Base-by-base conservation (phyloP, 2,113 vertebrate species). In the Bos indicus region DNA sequence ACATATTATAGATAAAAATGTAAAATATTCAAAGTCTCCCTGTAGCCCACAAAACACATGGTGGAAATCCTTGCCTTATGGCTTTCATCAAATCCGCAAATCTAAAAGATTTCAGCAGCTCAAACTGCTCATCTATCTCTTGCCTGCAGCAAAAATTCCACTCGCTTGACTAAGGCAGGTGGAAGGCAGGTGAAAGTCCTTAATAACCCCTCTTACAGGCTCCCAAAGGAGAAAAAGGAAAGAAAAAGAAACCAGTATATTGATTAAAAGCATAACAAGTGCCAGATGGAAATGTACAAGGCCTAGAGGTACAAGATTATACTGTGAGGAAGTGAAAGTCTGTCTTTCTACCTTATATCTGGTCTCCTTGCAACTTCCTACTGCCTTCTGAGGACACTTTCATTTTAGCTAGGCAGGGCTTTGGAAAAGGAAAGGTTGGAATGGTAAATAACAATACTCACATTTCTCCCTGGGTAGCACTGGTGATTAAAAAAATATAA, bases 171-270 rank as follows among this genome's bases (percentile, higher is more conserved):
- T 52, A 67, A 87, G 71, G 62, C n/a, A 94, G 57, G 52, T 91
- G 16, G n/a, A 96, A 92, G 26, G 43, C 84, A 95, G 81, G 90
- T 96, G 64, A 81, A 62, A 97, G 25, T 64, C 77, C 54, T 94
- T 59, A 81, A 59, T 25, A 94, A 52, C 40, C 23, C 14, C 15
- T 91, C 62, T 90, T 88, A 36, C 0, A 56, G 48, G 1, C 4
- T 64, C 87, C 52, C 57, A 90, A 81, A 90, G 23, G 85, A 80
- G 43, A 54, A 71, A 30, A 82, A 19, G 46, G 77, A 96, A 77
- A 80, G 2, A 28, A 26, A 77, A 83, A 74, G 21, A 23, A 88
- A 67, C 0, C 10, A 36, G 33, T 25, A n/a, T 64, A 43, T 59
- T 71, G 60, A 57, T 94, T 78, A 96, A 94, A 85, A 43, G 23